Base-by-base conservation (phyloP, 2,113 vertebrate species). In the Ellobius talpinus region DNA sequence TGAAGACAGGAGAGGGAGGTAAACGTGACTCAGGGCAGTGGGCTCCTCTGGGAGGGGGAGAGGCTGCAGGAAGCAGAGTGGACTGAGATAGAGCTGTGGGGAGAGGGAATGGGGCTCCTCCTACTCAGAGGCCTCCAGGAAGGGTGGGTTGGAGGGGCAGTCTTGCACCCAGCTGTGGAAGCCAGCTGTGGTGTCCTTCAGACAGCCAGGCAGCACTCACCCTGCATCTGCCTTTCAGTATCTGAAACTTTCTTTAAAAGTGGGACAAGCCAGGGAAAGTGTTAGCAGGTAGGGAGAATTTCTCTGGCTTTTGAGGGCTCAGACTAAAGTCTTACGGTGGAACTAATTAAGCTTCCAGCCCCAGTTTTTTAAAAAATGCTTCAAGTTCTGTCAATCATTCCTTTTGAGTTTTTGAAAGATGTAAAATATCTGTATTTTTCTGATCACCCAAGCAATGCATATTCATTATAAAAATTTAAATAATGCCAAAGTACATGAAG, bases 391-490 rank as follows among this genome's bases (percentile, higher is more conserved):
- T 29, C 82, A 91, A 10, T 45, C 63, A 70, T 52, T 74, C 50
- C 82, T 90, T 93, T 52, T 61, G 42, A 84, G 24, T 90, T 87
- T 88, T 66, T 85, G 19, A 63, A 26, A 74, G 61, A 39, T 85
- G 23, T 93, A 78, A 78, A 89, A 29, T 93, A 58, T 24, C 73
- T 91, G 33, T 73, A 39, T 84, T 16, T 84, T 95, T 85, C 63
- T n/a, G 31, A 39, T 73, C 88, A 63, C 77, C 84, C 70, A 88
- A 89, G 82, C 45, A 84, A 74, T 63, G 31, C 31, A 63, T 87
- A 90, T 77, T 91, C 81, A 88, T 73, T 73, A 88, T 31, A 24
- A 31, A 82, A 72, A 58, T 58, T 87, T 92, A 76, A 85, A 50
- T 78, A 93, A 58, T 73, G 52, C 61, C 50, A 33, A 78, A 85